Conservation (phyloP, 2,888 invertebrate genomes). For the Drosophila neotestacea region DNA sequence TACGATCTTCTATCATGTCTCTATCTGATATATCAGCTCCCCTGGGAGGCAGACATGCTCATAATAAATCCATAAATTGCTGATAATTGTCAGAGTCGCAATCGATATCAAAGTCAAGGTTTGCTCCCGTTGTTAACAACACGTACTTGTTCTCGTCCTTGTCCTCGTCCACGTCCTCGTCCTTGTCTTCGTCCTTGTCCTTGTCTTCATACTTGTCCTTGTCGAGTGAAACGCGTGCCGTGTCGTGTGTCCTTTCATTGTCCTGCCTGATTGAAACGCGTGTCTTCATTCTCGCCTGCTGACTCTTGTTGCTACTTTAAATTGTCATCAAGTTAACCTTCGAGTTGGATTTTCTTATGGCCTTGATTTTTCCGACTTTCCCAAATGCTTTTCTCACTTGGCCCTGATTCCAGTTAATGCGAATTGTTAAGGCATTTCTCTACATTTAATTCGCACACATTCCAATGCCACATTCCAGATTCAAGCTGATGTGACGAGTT, state of each 20-base stretch:
- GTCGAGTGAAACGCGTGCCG: slow-evolving; percentile 27
- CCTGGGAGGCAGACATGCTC: slow-evolving; percentile 33
- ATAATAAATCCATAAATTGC: slow-evolving; percentile 50
- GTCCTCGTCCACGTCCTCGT: slow-evolving; percentile 36
- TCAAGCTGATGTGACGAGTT: slow-evolving; percentile 4
- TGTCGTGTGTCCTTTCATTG: slow-evolving; percentile 35
- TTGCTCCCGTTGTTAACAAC: slow-evolving; percentile 16
- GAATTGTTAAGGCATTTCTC: slow-evolving; percentile 10
- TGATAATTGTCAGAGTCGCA: no score
- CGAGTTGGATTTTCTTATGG: not conserved
- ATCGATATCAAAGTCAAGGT: slow-evolving; percentile 41
- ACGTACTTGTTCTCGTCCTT: slow-evolving; percentile 33
- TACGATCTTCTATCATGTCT: slow-evolving; percentile 5
- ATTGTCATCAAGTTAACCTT: slow-evolving; percentile 24
- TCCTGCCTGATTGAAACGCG: slow-evolving; percentile 24
- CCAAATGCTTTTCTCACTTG: not conserved
- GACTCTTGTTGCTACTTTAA: slow-evolving; percentile 30
- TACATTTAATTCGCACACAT: slow-evolving; percentile 20
- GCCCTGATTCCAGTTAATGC: slow-evolving; percentile 11
- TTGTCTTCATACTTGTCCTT: slow-evolving; percentile 42
- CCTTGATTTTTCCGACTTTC: slow-evolving; percentile 32
- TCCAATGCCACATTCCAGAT: slow-evolving; percentile 10
- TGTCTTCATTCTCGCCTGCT: slow-evolving; percentile 20
- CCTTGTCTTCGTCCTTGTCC: not conserved
- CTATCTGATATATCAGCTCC: slow-evolving; percentile 34